Conservation (phyloP, 92 coral and sea anemone species). For the Heteractis magnifica region DNA sequence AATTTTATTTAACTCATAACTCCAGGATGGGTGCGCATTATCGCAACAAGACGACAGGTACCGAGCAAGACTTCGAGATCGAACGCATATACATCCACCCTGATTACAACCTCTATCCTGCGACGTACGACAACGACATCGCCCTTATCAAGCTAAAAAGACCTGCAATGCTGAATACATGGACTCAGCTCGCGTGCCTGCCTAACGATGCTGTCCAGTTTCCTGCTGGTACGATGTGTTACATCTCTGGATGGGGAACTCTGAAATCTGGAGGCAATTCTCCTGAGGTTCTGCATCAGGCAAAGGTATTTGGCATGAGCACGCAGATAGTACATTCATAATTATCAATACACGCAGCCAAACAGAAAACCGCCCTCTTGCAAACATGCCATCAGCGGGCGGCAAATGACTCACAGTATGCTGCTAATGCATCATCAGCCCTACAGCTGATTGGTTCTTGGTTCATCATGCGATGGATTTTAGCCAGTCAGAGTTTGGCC, state of each 20-base stretch:
- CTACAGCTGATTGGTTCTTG: no score
- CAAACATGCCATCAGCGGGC: no score
- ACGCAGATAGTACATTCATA: no score
- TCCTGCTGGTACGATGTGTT: constrained; percentile 67
- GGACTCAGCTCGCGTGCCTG: constrained; percentile 64
- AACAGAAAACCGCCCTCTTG: no score
- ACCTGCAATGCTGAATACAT: constrained; percentile 40
- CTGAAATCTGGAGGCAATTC: constrained; percentile 59
- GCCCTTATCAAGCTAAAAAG: constrained; percentile 77
- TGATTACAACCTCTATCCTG: constrained; percentile 64
- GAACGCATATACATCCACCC: constrained; percentile 57
- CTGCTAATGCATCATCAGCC: no score
- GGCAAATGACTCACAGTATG: no score
- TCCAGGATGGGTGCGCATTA: constrained; percentile 87
- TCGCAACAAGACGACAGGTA: constrained; percentile 47
- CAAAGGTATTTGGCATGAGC: constrained; percentile 42
- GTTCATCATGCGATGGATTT: no score
- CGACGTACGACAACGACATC: constrained; percentile 66
- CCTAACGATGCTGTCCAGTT: constrained; percentile 61
- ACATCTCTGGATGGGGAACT: constrained; percentile 89
- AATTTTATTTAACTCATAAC: no score
- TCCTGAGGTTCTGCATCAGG: constrained; percentile 73
- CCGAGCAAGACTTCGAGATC: constrained; percentile 74
- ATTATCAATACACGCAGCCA: no score
- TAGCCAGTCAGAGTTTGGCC: no score